phyloP scores from a whole-genome alignment of 64 coral and sea anemone species.

The Porites lutea region DNA sequence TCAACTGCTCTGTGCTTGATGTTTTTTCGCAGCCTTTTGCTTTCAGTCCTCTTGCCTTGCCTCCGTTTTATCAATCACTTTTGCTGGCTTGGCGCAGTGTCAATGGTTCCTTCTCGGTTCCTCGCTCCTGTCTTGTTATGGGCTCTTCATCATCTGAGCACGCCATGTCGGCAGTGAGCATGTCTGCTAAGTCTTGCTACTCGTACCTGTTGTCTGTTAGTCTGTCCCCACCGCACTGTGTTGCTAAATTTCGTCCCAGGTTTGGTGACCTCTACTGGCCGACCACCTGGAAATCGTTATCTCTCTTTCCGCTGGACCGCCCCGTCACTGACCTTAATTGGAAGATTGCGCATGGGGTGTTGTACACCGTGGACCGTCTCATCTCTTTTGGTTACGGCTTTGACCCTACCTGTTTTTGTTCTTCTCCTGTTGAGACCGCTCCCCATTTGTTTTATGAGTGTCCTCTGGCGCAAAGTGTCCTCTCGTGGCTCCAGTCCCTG shows the following conservation, averaged over 20 bases:
- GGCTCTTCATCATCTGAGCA: no score
- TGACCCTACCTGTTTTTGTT: background rate
- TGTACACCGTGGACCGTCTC: background rate
- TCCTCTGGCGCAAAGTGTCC: background rate
- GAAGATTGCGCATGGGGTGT: background rate
- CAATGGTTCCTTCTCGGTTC: no score
- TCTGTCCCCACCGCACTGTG: background rate
- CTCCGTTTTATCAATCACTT: no score
- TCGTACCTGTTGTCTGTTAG: background rate
- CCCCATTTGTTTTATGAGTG: background rate
- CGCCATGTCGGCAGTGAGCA: no score
- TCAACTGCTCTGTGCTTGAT: no score
- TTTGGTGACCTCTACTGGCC: slow-evolving; percentile 23
- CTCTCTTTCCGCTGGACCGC: background rate
- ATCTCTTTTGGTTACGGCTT: background rate
- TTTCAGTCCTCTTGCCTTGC: background rate
- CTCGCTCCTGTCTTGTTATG: no score
- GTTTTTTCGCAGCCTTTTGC: no score
- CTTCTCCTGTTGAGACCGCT: background rate
- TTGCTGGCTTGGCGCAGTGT: no score
- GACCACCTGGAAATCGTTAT: background rate
- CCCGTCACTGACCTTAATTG: slow-evolving; percentile 9
- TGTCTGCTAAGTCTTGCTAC: background rate
- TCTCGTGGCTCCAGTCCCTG: background rate
- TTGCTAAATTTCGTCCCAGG: background rate